Evolutionary conservation across 2,113 vertebrate genomes (phyloP), one percentile per base, ranked within the genome.

Genomic region (Barbus barbus): DNA sequence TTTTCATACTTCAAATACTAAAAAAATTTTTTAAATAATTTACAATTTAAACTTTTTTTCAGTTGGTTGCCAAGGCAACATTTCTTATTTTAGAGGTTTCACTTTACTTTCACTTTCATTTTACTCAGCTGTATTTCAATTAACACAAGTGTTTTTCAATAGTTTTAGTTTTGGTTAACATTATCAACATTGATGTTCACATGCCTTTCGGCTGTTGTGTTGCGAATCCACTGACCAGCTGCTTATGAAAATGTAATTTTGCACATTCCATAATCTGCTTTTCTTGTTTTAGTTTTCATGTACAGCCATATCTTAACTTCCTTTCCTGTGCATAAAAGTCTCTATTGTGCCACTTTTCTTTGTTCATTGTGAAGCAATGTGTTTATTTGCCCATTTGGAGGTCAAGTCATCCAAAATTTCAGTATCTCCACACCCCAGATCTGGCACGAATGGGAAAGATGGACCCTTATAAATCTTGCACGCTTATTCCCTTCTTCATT

Each of bases 341-440:
- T 11, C 60, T 61, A 69, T 46, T 73, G 48, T 74, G 58, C n/a
- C 56, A 26, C 61, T 72, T 79, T 58, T 56, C 53, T 83, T 38
- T 74, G 26, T 83, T 77, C n/a, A 86, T 78, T 83, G 80, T 86
- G 13, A 48, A 22, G 61, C 5, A 5, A 44, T 11, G 16, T 60
- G 72, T 78, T 86, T 83, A 28, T 76, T 58, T 82, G 60, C 79
- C 18, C 16, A 26, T 11, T 77, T 18, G 26, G 60, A 86, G 48
- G 31, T 58, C 46, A 63, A 44, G 77, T 69, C 61, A 75, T 41
- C 18, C 58, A 18, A 61, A 14, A 41, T 13, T 22, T 65, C 36
- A 28, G 14, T 51, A 61, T 77, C 73, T 77, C 16, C 48, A 51
- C 46, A 48, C 44, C 14, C 46, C 46, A 48, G 13, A 48, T 48